A percentile compares a stretch with the other conserved stretches of the same genome.
Evolutionary conservation across 2,888 invertebrate genomes (phyloP).

Genomic region (Acleris sparsana): DNA sequence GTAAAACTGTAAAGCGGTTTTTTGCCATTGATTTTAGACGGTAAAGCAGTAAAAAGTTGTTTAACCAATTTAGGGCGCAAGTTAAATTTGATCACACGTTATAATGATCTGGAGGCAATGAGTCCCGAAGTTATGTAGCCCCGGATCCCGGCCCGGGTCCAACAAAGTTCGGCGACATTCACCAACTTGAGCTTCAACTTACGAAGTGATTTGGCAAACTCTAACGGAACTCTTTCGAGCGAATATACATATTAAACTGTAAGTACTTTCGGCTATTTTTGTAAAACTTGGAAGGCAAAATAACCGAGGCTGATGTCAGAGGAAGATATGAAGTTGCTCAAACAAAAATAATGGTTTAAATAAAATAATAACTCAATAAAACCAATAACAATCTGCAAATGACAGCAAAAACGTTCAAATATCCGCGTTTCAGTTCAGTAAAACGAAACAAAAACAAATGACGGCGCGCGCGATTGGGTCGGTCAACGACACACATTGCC

Average conservation of each 20-base stretch:
- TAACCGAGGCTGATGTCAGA: background rate
- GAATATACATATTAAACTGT: conserved; percentile 44
- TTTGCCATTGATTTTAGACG: background rate
- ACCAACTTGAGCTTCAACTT: conserved; percentile 63
- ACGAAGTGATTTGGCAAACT: conserved; percentile 78
- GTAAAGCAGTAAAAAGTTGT: conserved; percentile 9
- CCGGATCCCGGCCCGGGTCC: conserved; percentile 70
- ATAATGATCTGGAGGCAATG: conserved; percentile 57
- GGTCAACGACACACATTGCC: no score
- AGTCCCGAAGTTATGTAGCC: conserved; percentile 63
- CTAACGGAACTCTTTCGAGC: conserved; percentile 57
- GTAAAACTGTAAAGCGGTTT: no score
- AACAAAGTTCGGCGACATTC: conserved; percentile 70
- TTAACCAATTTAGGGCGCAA: conserved; percentile 28
- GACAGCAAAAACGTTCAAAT: no score
- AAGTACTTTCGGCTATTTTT: conserved; percentile 7
- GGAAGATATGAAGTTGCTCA: no score
- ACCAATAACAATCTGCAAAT: no score
- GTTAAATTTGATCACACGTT: conserved; percentile 46
- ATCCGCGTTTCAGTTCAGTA: no score
- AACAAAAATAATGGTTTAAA: no score
- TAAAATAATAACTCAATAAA: no score
- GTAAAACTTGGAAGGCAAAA: background rate
- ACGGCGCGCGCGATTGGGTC: no score
- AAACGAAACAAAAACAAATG: no score